Evolutionary conservation across 1,140 invertebrate species (phyloP).

Genomic region (Euura saliciscinereae): DNA sequence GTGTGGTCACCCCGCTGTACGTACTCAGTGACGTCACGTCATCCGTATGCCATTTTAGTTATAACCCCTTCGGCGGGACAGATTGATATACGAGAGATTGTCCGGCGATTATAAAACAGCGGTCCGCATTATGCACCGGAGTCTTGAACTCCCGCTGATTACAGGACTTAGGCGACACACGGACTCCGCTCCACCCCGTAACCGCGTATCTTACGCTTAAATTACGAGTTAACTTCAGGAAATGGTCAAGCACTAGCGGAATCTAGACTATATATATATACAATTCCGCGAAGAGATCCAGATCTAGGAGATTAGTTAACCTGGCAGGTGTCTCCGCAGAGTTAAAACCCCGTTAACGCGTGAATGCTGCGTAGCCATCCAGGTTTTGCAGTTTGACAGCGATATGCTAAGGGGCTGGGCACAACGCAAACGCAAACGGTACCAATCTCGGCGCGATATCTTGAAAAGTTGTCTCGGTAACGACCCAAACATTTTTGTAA

Average conservation of each 20-base stretch:
- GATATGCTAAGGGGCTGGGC: too few relatives aligned
- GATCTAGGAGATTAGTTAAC: background rate
- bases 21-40: background rate
- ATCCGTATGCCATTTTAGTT: background rate
- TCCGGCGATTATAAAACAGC: background rate
- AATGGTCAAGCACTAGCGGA: too few relatives aligned
- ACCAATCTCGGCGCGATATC: background rate
- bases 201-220: too few relatives aligned
- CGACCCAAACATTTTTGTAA: background rate
- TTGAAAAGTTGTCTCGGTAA: constrained; percentile 5
- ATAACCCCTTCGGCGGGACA: background rate
- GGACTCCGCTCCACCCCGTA: too few relatives aligned
- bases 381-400: too few relatives aligned
- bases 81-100: background rate
- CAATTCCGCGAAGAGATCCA: background rate
- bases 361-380: too few relatives aligned
- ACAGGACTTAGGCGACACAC: too few relatives aligned
- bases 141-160: too few relatives aligned
- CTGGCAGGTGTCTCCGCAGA: background rate
- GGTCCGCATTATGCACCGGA: background rate
- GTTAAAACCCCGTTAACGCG: too few relatives aligned
- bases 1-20: background rate
- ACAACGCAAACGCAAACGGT: background rate
- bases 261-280: too few relatives aligned
- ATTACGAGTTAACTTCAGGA: too few relatives aligned